Base-by-base conservation (phyloP, 2,113 vertebrate genomes). In the Coryphaenoides rupestris region DNA sequence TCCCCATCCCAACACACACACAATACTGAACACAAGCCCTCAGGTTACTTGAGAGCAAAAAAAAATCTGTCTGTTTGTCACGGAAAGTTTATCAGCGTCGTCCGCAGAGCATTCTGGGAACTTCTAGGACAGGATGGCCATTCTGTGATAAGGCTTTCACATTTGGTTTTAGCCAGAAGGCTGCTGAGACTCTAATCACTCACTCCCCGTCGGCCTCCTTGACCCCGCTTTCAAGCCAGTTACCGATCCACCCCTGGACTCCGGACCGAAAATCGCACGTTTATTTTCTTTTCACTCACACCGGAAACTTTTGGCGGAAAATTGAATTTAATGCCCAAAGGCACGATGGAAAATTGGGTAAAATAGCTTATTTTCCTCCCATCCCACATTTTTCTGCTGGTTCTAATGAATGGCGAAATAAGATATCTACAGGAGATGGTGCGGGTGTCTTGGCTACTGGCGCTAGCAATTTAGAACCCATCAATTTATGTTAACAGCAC, bases 291-390 rank as follows among this genome's bases (percentile, higher is more conserved):
- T 86, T 85, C 78, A 84, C 77, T 84, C 72, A 75, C 73, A 66
- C 70, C 66, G 70, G 62, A 84, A 86, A 91, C 85, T 88, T 89
- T 86, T 76, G 79, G 76, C 85, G 81, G 68, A 84, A 92, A 94
- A 93, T 91, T 91, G 89, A 93, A 91, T 93, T 92, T 88, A 90
- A 92, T 89, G 90, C 89, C 88, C 78, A 85, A 75, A 84, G 88
- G 83, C 89, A 75, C 81, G 83, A 87, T 83, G 85, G 84, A 89
- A 93, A 93, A 93, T 91, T 87, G 83, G 72, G 80, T 73, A 84
- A 92, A 91, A 93, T 86, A 90, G 74, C 89, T 90, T 90, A 80
- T 86, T 86, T 84, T 73, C 68, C 62, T 64, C 74, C 84, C 81
- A 88, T 77, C 81, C 82, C 87, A 69, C 79, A 69, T 72, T 86